Base-by-base conservation (phyloP, 2,113 vertebrate genomes). In the Paramisgurnus dabryanus region DNA sequence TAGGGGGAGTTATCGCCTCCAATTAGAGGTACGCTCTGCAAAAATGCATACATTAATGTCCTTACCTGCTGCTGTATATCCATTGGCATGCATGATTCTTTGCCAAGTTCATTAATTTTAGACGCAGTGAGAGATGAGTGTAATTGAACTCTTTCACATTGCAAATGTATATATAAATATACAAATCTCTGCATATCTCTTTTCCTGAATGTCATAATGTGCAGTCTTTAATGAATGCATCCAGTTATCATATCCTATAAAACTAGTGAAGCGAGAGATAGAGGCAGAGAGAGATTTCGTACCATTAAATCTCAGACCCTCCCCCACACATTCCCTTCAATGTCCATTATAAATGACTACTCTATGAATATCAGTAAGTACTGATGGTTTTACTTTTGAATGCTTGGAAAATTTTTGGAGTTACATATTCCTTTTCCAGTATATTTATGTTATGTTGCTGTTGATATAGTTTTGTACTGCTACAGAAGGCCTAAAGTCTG, bases 1-100 rank as follows among this genome's bases (percentile, higher is more conserved):
- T 77, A 77, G 75, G 63, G 75, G 75, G 75, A 77, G 75, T 77
- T 40, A 40, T 77, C 45, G 60, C 22, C 27, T 76, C 61, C n/a
- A 64, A 64, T 64, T 53, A 65, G 41, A 76, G 15, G 17, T 11
- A 61, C 17, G 4, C 55, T 60, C 6, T 58, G 8, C 55, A 58
- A 18, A 58, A 58, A 39, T 65, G 22, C 61, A 76, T 53, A 58
- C 55, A 17, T 58, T 7, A 58, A 58, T 58, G 17, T 58, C n/a
- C 55, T 58, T 6, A 58, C 27, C 27, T 34, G 27, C 27, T 34
- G 27, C 22, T 58, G 6, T 17, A 58, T 7, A 18, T 18, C 55
- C 17, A 58, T 58, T 58, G 55, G 55, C 55, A n/a, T 18, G 55
- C 8, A 8, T 57, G 55, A 18, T 58, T 12, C 60, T 64, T 13